These are phyloP conservation scores for Echinops telfairi DNA, from an alignment of 2,113 vertebrate genomes.

Conservation along the genomic window DNA sequence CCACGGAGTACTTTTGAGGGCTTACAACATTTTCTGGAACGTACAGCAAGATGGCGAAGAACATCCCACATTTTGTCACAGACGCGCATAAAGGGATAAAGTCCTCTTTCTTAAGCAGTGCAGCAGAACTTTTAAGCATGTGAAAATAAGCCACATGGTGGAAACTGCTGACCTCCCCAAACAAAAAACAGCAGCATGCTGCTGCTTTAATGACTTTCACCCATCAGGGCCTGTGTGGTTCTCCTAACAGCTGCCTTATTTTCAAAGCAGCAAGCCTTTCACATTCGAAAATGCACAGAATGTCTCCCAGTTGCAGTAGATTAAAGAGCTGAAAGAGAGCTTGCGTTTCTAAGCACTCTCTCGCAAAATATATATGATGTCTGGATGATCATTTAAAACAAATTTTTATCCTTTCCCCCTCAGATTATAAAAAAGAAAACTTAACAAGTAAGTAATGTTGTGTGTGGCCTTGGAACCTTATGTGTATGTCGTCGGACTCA, in stretches of 20 bases:
- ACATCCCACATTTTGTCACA: conserved; percentile 58
- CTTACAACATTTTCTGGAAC: conserved; percentile 55
- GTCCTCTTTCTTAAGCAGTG: conserved; percentile 47
- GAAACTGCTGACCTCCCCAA: conserved; percentile 70
- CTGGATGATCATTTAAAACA: conserved; percentile 67
- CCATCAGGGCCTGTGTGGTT: conserved; percentile 37
- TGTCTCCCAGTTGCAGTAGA: conserved; percentile 60
- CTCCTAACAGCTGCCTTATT: conserved; percentile 68
- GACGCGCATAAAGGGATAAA: conserved; percentile 53
- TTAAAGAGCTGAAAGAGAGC: conserved; percentile 54
- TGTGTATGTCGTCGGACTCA: conserved; percentile 66
- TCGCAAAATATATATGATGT: conserved; percentile 12
- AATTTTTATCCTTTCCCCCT: conserved; percentile 85
- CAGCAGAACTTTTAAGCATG: conserved; percentile 74
- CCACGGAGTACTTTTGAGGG: not conserved
- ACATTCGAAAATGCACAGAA: conserved; percentile 66
- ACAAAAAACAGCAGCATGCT: conserved; percentile 52
- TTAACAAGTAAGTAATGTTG: conserved; percentile 93
- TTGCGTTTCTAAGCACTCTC: conserved; percentile 9
- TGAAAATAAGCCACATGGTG: conserved; percentile 71
- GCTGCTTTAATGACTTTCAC: conserved; percentile 59
- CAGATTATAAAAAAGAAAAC: conserved; percentile 94
- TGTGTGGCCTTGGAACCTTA: conserved; percentile 68
- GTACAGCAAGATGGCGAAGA: conserved; percentile 56
- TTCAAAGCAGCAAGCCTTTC: conserved; percentile 55